These are phyloP conservation scores for Argya squamiceps DNA, from an alignment of 2,797 vertebrate genomes.

Conservation along the genomic window DNA sequence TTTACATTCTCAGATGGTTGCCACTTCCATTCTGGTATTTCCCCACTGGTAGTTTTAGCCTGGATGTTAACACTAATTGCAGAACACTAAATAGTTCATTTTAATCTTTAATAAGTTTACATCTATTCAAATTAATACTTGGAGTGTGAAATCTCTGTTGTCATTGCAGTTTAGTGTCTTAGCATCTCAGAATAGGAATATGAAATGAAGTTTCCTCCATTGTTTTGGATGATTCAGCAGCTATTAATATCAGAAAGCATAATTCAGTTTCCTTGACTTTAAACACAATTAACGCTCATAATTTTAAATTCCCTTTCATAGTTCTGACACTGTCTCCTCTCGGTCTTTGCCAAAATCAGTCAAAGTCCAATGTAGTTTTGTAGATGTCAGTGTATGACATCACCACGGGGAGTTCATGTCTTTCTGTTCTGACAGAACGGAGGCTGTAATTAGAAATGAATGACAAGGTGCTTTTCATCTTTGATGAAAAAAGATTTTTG, in stretches of 20 bases:
- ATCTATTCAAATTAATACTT: constrained; percentile 61
- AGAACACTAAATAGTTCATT: constrained; percentile 53
- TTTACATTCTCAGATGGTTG: constrained; percentile 39
- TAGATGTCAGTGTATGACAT: constrained; percentile 51
- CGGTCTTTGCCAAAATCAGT: too few relatives aligned
- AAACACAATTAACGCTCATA: not conserved
- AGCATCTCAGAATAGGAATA: not conserved
- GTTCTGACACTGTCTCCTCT: not conserved
- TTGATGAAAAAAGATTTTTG: constrained; percentile 60
- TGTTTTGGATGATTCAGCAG: constrained; percentile 26
- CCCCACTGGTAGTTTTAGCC: not conserved
- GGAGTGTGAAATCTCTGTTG: constrained; percentile 27
- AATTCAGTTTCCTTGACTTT: constrained; percentile 18
- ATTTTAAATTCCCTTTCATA: constrained; percentile 28
- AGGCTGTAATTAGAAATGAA: constrained; percentile 69
- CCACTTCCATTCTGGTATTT: constrained; percentile 6
- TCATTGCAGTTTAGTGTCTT: constrained; percentile 23
- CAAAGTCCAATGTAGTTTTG: not conserved
- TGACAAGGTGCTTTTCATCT: constrained; percentile 72
- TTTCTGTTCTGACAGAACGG: constrained; percentile 26
- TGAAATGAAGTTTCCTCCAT: not conserved
- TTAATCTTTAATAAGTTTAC: constrained; percentile 70
- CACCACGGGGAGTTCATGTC: constrained; percentile 12
- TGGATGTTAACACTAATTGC: constrained; percentile 58
- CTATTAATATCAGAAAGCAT: not conserved